Conservation (phyloP, 2,888 invertebrate species). For the Syritta pipiens region DNA sequence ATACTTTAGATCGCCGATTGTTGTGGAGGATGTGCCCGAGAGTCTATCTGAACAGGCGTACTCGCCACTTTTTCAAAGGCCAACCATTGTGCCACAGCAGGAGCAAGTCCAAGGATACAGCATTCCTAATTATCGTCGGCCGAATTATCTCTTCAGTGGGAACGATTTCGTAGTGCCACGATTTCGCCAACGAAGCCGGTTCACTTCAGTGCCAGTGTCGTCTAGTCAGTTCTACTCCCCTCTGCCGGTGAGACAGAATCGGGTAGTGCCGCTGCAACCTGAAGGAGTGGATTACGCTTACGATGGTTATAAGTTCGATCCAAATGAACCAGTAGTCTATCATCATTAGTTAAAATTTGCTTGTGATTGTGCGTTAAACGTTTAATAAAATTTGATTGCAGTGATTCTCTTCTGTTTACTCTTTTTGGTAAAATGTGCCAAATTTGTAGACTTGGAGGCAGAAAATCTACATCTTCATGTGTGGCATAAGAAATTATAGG, state of each 20-base stretch:
- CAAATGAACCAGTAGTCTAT: conserved; percentile 28
- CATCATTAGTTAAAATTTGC: conserved; percentile 18
- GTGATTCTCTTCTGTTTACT: too few relatives aligned
- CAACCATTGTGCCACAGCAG: neutral
- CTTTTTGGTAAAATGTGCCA: too few relatives aligned
- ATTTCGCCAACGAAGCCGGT: neutral
- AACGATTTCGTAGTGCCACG: conserved; percentile 16
- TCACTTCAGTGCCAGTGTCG: neutral
- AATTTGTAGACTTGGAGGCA: too few relatives aligned
- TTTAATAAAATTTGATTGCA: too few relatives aligned
- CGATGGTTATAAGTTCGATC: conserved; percentile 22
- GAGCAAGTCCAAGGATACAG: neutral
- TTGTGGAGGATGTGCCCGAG: conserved; percentile 45
- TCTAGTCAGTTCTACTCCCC: conserved; percentile 22
- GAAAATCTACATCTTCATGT: too few relatives aligned
- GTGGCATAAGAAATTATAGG: too few relatives aligned
- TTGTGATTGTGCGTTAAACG: neutral
- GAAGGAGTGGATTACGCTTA: neutral
- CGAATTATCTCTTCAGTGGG: conserved; percentile 1
- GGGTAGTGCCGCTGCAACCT: conserved; percentile 31
- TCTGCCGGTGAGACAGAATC: conserved; percentile 10
- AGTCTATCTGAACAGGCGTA: neutral
- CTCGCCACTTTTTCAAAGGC: conserved; percentile 5
- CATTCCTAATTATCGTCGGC: conserved; percentile 1
- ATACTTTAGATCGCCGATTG: conserved; percentile 47